Conservation (phyloP, 2,113 vertebrate species). For the Mesocricetus auratus region DNA sequence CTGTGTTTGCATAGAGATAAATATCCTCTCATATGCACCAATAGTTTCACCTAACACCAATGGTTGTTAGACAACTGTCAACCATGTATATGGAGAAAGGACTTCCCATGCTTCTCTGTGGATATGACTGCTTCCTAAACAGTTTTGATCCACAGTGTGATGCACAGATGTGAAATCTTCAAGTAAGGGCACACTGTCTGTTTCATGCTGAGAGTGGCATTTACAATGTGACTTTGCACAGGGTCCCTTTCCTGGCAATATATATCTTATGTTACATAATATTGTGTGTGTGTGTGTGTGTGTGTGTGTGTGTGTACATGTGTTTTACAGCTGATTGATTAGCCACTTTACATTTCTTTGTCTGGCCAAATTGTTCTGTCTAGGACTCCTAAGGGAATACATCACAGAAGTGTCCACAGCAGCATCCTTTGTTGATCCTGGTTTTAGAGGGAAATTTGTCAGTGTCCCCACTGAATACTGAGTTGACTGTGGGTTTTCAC, state of each 20-base stretch:
- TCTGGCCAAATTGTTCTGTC: not conserved
- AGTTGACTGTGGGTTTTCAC: not conserved
- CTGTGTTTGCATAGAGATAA: not conserved
- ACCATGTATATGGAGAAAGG: not conserved
- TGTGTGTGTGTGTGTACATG: too few relatives aligned
- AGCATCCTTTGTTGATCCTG: not conserved
- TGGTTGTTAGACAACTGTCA: not conserved
- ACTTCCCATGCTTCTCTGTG: not conserved
- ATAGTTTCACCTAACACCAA: not conserved
- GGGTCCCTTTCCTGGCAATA: not conserved
- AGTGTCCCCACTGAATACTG: not conserved
- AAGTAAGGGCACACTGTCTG: not conserved
- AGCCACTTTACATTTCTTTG: not conserved
- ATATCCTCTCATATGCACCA: not conserved
- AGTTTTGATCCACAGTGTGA: not conserved
- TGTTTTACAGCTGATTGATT: not conserved
- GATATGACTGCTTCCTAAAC: not conserved
- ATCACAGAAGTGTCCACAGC: not conserved
- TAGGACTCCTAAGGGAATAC: not conserved
- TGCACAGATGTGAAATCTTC: not conserved
- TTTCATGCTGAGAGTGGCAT: not conserved
- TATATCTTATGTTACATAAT: too few relatives aligned
- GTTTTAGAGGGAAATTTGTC: not conserved
- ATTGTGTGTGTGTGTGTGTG: too few relatives aligned
- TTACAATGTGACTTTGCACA: not conserved